These are phyloP conservation scores for Oligia latruncula DNA, from an alignment of 2,888 invertebrate species.

Conservation along the genomic window DNA sequence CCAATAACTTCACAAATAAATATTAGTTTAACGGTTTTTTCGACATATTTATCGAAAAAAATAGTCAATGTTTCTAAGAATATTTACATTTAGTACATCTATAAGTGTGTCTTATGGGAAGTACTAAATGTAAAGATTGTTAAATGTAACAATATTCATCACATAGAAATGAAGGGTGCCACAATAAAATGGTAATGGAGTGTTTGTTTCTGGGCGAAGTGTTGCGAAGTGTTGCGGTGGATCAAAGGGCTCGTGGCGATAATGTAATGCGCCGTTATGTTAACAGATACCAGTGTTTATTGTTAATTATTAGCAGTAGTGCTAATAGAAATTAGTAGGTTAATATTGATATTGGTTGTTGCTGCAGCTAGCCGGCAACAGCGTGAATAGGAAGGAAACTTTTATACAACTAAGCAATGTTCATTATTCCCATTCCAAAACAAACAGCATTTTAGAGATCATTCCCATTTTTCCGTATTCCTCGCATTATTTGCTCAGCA, in stretches of 20 bases:
- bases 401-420: not conserved
- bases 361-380: not conserved
- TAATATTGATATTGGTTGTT: not conserved
- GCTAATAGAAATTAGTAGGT: conserved; percentile 1
- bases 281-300: conserved; percentile 22
- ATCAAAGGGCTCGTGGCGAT: conserved; percentile 36
- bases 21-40: not conserved
- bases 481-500: conserved; percentile 31
- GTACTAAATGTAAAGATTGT: not conserved
- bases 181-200: conserved; percentile 52
- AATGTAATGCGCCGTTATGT: conserved; percentile 28
- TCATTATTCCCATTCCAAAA: not conserved
- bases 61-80: not conserved
- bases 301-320: conserved; percentile 6
- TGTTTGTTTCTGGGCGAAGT: conserved; percentile 42
- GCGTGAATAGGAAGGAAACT: not conserved
- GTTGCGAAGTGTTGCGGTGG: not conserved
- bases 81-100: not conserved
- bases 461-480: conserved; percentile 15
- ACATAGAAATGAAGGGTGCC: conserved; percentile 46
- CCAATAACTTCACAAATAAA: not conserved
- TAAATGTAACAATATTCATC: conserved; percentile 23
- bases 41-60: not conserved
- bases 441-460: conserved; percentile 2
- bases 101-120: not conserved